phyloP scores from a whole-genome alignment of 2,113 vertebrate species.

The Dolichallabes microphthalmus region DNA sequence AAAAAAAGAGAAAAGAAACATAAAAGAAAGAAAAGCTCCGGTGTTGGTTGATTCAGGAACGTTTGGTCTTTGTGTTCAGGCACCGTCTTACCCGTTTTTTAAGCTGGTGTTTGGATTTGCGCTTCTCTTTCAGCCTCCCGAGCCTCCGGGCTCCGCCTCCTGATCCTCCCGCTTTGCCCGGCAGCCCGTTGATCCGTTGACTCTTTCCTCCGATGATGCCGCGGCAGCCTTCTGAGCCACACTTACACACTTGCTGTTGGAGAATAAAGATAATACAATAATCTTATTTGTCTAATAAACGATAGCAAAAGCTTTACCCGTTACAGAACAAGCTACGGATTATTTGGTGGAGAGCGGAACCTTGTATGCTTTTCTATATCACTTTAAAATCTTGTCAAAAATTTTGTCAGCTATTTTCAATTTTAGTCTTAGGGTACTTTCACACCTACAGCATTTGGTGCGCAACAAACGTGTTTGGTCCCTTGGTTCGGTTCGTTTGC shows the following conservation, averaged over 20 bases:
- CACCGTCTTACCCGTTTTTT: conserved; percentile 85
- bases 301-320: too few species aligned
- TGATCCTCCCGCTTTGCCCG: conserved; percentile 73
- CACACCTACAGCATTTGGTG: too few species aligned
- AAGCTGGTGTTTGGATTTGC: conserved; percentile 97
- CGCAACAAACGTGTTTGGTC: too few species aligned
- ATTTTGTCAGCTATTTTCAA: too few species aligned
- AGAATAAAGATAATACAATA: neutral
- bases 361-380: too few species aligned
- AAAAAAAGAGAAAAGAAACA: too few species aligned
- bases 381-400: too few species aligned
- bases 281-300: neutral
- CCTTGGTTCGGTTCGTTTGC: too few species aligned
- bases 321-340: neutral
- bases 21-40: neutral
- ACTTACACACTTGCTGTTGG: conserved; percentile 90
- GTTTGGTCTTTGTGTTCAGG: neutral
- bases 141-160: conserved; percentile 77
- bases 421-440: too few species aligned
- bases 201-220: conserved; percentile 99
- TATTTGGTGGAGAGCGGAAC: too few species aligned
- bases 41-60: neutral
- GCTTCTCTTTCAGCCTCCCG: conserved; percentile 90
- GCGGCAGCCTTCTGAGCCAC: conserved; percentile 92
- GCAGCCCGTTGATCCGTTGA: conserved; percentile 88